phyloP scores from a whole-genome alignment of 2,797 vertebrate species.

The Sebastes matsubarae region DNA sequence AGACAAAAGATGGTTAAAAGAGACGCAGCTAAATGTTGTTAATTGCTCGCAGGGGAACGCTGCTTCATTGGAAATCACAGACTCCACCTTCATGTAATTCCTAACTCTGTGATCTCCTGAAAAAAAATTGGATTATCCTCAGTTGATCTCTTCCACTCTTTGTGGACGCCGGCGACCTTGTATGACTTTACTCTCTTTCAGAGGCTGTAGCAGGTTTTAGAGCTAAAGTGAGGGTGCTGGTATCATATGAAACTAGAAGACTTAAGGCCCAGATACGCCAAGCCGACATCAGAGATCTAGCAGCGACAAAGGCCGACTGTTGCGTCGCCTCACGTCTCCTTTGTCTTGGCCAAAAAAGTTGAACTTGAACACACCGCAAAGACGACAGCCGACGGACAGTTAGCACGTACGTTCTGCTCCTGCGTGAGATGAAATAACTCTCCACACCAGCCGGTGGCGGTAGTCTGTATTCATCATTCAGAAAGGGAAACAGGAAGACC shows the following conservation, averaged over 20 bases:
- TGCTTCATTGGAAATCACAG: not conserved
- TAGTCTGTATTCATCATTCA: too few relatives aligned
- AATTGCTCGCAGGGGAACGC: not conserved
- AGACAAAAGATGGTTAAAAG: not conserved
- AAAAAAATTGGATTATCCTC: not conserved
- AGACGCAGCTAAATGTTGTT: not conserved
- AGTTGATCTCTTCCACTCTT: not conserved
- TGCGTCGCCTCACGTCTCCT: too few relatives aligned
- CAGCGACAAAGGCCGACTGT: too few relatives aligned
- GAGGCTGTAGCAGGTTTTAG: not conserved
- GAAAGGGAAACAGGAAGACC: too few relatives aligned
- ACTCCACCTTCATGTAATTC: not conserved
- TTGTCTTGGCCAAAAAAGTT: too few relatives aligned
- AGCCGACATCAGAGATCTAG: too few relatives aligned
- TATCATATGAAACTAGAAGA: not conserved
- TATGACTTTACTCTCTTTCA: not conserved
- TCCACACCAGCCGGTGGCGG: rapidly evolving
- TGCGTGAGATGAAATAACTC: too few relatives aligned
- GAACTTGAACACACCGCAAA: too few relatives aligned
- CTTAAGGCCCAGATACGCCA: too few relatives aligned
- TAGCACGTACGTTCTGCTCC: too few relatives aligned
- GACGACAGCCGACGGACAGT: too few relatives aligned
- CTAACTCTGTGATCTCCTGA: not conserved
- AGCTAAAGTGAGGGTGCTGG: not conserved
- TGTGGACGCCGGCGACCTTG: not conserved